phyloP scores from a whole-genome alignment of 2,888 invertebrate species.

The Drosophila infuscata region DNA sequence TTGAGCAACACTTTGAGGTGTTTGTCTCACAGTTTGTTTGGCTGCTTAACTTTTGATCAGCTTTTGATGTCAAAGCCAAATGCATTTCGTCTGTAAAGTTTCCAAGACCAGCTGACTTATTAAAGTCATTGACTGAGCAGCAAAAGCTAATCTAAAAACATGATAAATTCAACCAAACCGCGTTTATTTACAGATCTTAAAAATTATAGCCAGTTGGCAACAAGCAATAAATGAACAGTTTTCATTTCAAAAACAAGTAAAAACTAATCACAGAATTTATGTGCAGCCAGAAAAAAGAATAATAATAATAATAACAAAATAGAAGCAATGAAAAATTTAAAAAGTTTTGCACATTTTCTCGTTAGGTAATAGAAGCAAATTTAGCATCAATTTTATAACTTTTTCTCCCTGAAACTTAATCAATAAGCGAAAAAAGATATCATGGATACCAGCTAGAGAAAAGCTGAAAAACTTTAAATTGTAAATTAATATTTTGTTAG shows the following conservation, averaged over 20 bases:
- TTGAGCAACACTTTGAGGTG: conserved; percentile 58
- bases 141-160: conserved; percentile 14
- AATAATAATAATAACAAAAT: not conserved
- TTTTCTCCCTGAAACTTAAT: conserved; percentile 13
- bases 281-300: not conserved
- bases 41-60: conserved; percentile 76
- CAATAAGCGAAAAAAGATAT: not conserved
- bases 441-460: not conserved
- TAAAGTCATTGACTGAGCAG: conserved; percentile 15
- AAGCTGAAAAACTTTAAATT: not conserved
- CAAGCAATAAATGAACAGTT: not conserved
- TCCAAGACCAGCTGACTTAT: conserved; percentile 40
- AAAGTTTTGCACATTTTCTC: conserved; percentile 23
- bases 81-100: conserved; percentile 75
- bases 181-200: not conserved
- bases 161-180: conserved; percentile 18
- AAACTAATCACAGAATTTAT: conserved; percentile 36
- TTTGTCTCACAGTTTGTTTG: conserved; percentile 49
- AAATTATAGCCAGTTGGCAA: not conserved
- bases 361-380: conserved; percentile 10
- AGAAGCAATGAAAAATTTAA: conserved; percentile 13
- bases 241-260: conserved; percentile 23
- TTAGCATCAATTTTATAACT: conserved; percentile 11
- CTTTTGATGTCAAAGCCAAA: conserved; percentile 69
- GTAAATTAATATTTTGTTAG: not conserved